Evolutionary conservation across 2,797 vertebrate species (phyloP).

Genomic region (Thripadectes ignobilis): DNA sequence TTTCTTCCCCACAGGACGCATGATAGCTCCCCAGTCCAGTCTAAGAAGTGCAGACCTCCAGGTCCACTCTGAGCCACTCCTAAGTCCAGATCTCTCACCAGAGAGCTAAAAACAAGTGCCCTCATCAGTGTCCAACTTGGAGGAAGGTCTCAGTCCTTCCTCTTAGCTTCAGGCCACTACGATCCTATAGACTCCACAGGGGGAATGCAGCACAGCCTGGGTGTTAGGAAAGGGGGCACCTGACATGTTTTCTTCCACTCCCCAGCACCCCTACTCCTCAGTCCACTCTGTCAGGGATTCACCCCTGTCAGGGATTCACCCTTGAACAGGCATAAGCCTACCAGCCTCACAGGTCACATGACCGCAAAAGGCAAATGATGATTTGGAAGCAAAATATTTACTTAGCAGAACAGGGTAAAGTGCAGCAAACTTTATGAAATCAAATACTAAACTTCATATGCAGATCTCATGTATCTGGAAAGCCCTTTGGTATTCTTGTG

Average conservation of each 20-base stretch:
- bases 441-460: background rate
- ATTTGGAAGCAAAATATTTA: slow-evolving; percentile 31
- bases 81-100: background rate
- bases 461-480: background rate
- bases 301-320: background rate
- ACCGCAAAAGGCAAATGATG: background rate
- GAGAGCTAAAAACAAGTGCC: background rate
- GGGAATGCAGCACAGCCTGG: background rate
- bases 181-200: background rate
- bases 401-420: background rate
- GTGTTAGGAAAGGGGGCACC: rapidly evolving
- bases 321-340: rapidly evolving
- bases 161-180: background rate
- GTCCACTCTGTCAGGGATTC: background rate
- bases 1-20: background rate
- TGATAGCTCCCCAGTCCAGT: background rate
- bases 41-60: background rate
- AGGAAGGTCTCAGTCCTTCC: background rate
- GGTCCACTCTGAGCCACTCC: background rate
- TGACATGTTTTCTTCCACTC: background rate
- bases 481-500: background rate
- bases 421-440: slow-evolving; percentile 12
- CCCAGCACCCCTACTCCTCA: background rate
- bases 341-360: background rate
- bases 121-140: background rate